Evolutionary conservation across 1,140 invertebrate genomes (phyloP).

Genomic region (Bicyclus anynana): DNA sequence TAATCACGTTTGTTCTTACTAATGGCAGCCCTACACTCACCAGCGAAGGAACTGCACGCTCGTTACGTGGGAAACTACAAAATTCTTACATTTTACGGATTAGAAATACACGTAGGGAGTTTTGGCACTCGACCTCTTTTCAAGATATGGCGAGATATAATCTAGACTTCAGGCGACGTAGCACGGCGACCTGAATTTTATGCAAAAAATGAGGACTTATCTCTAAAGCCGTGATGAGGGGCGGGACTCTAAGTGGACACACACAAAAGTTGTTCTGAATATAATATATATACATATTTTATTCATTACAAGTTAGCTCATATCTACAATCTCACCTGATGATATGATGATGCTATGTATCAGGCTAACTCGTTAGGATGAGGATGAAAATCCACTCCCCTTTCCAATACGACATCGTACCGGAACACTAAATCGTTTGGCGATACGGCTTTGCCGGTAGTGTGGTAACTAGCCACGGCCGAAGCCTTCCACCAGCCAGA

Average conservation of each 20-base stretch:
- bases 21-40: neutral
- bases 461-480: no score
- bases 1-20: neutral
- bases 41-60: constrained; percentile 3
- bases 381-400: no score
- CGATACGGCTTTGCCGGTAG: no score
- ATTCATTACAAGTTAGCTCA: no score
- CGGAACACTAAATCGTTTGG: no score
- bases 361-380: no score
- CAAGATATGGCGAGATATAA: constrained; percentile 7
- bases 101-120: neutral
- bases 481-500: no score
- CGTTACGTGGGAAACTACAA: constrained; percentile 6
- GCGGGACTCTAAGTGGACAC: neutral
- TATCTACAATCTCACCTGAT: no score
- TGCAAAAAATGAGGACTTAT: constrained; percentile 16
- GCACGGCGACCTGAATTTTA: constrained; percentile 12
- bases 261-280: neutral
- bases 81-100: constrained; percentile 4
- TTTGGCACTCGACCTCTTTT: constrained; percentile 4
- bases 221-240: constrained; percentile 11
- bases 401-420: no score
- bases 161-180: constrained; percentile 15
- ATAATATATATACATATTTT: no score
- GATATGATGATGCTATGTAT: no score